Conservation (phyloP, 2,888 invertebrate genomes). For the Euzetes globulus region DNA sequence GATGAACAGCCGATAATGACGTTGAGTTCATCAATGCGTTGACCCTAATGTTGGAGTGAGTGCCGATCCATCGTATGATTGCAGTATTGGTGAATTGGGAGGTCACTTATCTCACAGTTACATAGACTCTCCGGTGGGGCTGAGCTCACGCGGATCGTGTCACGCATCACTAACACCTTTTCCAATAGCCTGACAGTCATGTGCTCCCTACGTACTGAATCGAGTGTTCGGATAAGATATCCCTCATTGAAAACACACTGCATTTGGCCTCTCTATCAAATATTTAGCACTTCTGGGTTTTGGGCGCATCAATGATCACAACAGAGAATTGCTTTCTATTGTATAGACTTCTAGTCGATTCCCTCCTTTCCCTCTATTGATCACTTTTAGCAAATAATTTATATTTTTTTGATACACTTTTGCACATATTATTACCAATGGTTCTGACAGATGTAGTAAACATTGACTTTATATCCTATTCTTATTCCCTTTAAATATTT, state of each 20-base stretch:
- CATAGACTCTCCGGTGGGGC: slow-evolving; percentile 8
- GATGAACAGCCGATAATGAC: slow-evolving; percentile 20
- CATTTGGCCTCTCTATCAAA: slow-evolving; percentile 10
- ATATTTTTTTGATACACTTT: slow-evolving; percentile 3
- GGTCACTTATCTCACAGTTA: slow-evolving; percentile 22
- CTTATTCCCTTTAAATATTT: neutral
- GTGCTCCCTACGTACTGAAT: neutral
- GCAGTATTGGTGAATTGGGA: slow-evolving; percentile 13
- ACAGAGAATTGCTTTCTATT: neutral
- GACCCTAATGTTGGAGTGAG: slow-evolving; percentile 15
- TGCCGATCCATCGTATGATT: neutral
- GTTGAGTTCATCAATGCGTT: slow-evolving; percentile 11
- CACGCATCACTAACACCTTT: slow-evolving; percentile 24
- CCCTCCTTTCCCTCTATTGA: neutral
- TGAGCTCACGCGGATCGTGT: slow-evolving; percentile 7
- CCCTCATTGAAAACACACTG: slow-evolving; percentile 13
- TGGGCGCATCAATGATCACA: slow-evolving; percentile 12
- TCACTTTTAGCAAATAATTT: slow-evolving; percentile 15
- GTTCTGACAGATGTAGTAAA: slow-evolving; percentile 12
- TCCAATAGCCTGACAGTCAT: slow-evolving; percentile 5
- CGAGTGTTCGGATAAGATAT: slow-evolving; percentile 26
- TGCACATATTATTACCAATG: neutral
- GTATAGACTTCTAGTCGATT: neutral
- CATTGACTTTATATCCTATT: neutral
- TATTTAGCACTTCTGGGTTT: slow-evolving; percentile 23